Evolutionary conservation across 2,888 invertebrate genomes (phyloP).

Genomic region (Sarcophaga rosellei): DNA sequence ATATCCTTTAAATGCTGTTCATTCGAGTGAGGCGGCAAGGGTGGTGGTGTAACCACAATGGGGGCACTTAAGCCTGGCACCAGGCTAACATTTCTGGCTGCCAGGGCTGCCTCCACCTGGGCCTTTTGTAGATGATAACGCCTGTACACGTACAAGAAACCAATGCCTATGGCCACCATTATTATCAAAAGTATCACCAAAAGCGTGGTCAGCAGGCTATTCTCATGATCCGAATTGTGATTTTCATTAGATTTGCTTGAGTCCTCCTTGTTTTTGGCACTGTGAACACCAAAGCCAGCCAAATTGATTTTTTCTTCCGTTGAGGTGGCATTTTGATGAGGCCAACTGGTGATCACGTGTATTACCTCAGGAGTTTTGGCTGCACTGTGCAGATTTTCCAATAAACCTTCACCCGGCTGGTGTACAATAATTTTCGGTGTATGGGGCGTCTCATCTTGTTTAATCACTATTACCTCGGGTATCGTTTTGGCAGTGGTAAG

Average conservation of each 20-base stretch:
- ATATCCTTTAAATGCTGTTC: conserved; percentile 63
- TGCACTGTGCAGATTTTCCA: conserved; percentile 74
- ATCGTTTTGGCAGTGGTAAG: conserved; percentile 72
- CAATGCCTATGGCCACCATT: conserved; percentile 75
- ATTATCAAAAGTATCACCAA: conserved; percentile 76
- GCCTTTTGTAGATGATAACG: conserved; percentile 75
- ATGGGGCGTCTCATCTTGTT: conserved; percentile 75
- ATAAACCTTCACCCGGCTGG: conserved; percentile 73
- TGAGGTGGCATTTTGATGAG: conserved; percentile 51
- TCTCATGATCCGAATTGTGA: conserved; percentile 73
- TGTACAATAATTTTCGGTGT: conserved; percentile 79
- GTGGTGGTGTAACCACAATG: conserved; percentile 62
- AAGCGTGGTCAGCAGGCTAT: conserved; percentile 75
- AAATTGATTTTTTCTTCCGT: conserved; percentile 72
- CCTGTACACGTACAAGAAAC: conserved; percentile 78
- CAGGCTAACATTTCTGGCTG: conserved; percentile 67
- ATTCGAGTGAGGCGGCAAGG: conserved; percentile 50
- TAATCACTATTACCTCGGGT: conserved; percentile 79
- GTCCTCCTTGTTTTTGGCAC: conserved; percentile 34
- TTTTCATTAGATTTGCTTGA: conserved; percentile 37
- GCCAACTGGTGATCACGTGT: conserved; percentile 78
- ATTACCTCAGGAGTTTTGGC: conserved; percentile 78
- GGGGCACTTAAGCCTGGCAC: conserved; percentile 32
- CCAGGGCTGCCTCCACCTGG: conserved; percentile 72
- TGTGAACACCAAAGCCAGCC: conserved; percentile 72